These are phyloP conservation scores for Henricia sp. DNA, from an alignment of 53 echinoderm and acorn worm genomes.

Conservation along the genomic window DNA sequence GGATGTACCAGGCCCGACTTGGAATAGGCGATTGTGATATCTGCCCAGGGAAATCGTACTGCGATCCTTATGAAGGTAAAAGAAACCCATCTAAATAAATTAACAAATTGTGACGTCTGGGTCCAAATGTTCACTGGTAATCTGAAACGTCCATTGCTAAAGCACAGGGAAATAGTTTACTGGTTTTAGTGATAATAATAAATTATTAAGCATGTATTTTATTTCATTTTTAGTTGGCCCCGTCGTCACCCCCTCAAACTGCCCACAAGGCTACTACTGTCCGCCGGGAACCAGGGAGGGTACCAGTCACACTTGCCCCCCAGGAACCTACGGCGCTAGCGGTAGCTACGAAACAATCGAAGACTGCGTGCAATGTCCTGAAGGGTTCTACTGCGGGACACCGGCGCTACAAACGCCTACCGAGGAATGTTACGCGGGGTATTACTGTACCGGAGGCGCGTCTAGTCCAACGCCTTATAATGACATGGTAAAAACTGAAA, in stretches of 20 bases:
- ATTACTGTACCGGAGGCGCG: slow-evolving; percentile 90
- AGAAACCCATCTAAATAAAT: neutral
- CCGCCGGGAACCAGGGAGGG: slow-evolving; percentile 82
- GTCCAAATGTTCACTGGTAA: too few relatives aligned
- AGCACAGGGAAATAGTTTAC: too few relatives aligned
- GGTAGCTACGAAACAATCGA: slow-evolving; percentile 65
- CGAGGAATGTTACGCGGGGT: slow-evolving; percentile 93
- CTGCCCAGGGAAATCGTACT: slow-evolving; percentile 88
- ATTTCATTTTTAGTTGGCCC: slow-evolving; percentile 78
- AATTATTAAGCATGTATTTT: too few relatives aligned
- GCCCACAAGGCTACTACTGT: slow-evolving; percentile 96
- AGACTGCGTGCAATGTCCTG: slow-evolving; percentile 85
- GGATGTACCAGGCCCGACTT: slow-evolving; percentile 88
- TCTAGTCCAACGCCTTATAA: slow-evolving; percentile 88
- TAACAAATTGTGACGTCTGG: too few relatives aligned
- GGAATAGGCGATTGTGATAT: slow-evolving; percentile 76
- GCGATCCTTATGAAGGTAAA: slow-evolving; percentile 92
- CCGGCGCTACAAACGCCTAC: slow-evolving; percentile 86
- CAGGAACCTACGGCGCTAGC: slow-evolving; percentile 84
- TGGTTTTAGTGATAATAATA: too few relatives aligned
- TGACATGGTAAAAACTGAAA: slow-evolving; percentile 82
- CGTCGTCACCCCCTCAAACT: slow-evolving; percentile 70
- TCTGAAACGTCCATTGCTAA: too few relatives aligned
- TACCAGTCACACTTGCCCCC: slow-evolving; percentile 82
- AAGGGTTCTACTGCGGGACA: slow-evolving; percentile 85